Evolutionary conservation across 1,140 invertebrate genomes (phyloP), one percentile per base, ranked within the genome.

Genomic region (Schlechtendalia chinensis): DNA sequence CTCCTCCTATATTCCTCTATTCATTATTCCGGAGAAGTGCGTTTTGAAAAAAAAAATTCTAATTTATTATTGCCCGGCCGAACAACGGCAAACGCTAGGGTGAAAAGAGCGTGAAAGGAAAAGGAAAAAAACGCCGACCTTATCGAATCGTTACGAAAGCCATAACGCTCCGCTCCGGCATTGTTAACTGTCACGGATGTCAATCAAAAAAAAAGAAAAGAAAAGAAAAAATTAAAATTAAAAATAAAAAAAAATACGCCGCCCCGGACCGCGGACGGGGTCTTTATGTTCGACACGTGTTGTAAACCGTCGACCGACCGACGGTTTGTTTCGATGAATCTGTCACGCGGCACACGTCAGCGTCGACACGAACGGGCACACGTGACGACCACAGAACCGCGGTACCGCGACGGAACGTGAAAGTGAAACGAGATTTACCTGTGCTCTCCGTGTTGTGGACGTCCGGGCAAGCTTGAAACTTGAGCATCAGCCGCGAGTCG

Each of bases 381-480:
- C n/a, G n/a, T n/a, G n/a, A n/a, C n/a, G n/a, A n/a, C n/a, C n/a
- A n/a, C n/a, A n/a, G n/a, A n/a, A n/a, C n/a, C 17, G 14, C 47
- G 14, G 65, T 45, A 69, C n/a, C n/a, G n/a, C 14, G 39, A 47
- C 29, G 29, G 29, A 27, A 5, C 16, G 24, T 61, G 58, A 24
- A 10, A 10, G 61, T 39, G 16, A 69, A 22, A 69, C 65, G 39
- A n/a, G 32, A 67, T 86, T 50, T 86, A 91, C 90, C 90, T 67
- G 89, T 89, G 83, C 90, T 91, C 84, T 92, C 90, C 12, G 81
- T 81, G 77, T 71, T 82, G 12, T 39, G 81, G 39, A 82, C 81
- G 86, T 97, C 95, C 0, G 94, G 93, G 86, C 95, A 97, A 22
- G 95, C 95, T 87, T 96, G 94, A 85, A 96, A 97, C 84, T 91